Evolutionary conservation across 2,888 invertebrate genomes (phyloP), one percentile per base, ranked within the genome.

Genomic region (Choristoneura rosaceana): DNA sequence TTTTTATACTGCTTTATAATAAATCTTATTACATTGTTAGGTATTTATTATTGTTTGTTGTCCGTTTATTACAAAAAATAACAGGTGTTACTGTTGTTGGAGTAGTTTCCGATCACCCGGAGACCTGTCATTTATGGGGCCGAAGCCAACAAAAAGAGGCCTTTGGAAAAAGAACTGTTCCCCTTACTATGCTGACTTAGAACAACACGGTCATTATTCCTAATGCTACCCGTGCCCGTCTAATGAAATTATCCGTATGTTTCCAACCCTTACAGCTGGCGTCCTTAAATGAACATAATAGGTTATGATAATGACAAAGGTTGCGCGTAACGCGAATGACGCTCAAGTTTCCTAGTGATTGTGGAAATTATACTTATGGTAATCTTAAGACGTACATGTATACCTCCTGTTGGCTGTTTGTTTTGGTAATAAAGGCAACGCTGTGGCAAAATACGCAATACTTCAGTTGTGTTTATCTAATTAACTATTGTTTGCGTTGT

Each of bases 231-330:
- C 25, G 55, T 33, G 7, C 12, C 59, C 69, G 64, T 41, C 41
- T 68, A 25, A 25, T 45, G 10, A 50, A 17, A 38, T 0, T 3
- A 14, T 5, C 76, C 79, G 80, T 85, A 75, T 81, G 81, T 83
- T 82, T 82, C 77, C 77, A 66, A 15, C 66, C 74, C 74, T 73
- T 78, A 78, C 80, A 78, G 76, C 79, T 79, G 79, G 77, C 80
- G 79, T 83, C 82, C 79, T 81, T 84, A 84, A 87, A 86, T 84
- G 83, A 86, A 88, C 87, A 83, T 83, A 73, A 73, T 73, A 82
- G 84, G 87, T 87, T 90, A 90, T 88, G 88, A 80, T 88, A 89
- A 89, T 89, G 83, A 85, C 87, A 81, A 80, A 77, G 78, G 78
- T 78, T 78, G 75, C 75, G 78, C 80, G 80, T 79, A 78, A 77